phyloP scores from a whole-genome alignment of 2,797 vertebrate species.

The Valencia hispanica region DNA sequence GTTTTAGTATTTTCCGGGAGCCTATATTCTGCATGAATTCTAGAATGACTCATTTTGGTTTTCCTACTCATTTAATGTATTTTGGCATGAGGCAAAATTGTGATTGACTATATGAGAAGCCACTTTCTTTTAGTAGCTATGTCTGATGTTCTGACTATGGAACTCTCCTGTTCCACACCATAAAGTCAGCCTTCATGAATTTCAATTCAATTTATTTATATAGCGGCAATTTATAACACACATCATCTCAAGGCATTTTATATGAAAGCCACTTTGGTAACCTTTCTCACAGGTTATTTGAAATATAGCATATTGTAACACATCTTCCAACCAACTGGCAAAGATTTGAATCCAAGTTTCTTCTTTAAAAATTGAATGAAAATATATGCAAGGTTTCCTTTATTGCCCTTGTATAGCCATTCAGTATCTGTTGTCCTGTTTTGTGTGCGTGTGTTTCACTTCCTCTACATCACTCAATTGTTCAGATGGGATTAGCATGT shows the following conservation, averaged over 20 bases:
- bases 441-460: conserved; percentile 20
- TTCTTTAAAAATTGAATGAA: neutral
- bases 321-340: neutral
- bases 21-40: neutral
- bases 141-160: neutral
- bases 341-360: neutral
- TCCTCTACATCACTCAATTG: conserved; percentile 43
- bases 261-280: neutral
- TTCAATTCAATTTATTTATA: too few species aligned
- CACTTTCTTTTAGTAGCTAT: neutral
- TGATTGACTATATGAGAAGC: neutral
- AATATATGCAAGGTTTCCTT: neutral
- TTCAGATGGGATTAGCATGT: conserved; percentile 42
- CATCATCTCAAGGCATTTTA: too few species aligned
- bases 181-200: conserved; percentile 1
- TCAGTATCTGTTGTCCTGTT: conserved; percentile 24
- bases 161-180: neutral
- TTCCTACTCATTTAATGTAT: neutral
- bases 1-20: neutral
- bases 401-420: neutral
- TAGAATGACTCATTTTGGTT: neutral
- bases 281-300: neutral
- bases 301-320: neutral
- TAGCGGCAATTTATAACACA: too few species aligned
- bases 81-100: neutral